Percentiles rank a stretch among this genome's conserved stretches.
Conservation (phyloP, 2,797 vertebrate genomes). For the Antennarius maculatus region DNA sequence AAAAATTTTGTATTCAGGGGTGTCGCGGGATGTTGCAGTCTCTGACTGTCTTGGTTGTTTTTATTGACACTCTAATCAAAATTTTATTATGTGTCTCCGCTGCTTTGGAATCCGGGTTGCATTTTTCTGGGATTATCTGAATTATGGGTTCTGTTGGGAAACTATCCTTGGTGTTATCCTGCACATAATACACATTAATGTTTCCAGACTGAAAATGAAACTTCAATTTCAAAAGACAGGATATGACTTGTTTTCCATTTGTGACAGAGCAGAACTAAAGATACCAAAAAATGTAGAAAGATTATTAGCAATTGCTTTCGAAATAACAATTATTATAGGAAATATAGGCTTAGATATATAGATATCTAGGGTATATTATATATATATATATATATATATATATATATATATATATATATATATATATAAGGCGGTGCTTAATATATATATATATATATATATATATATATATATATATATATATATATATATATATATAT, state of each 20-base stretch:
- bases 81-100: background rate
- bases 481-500: too few species aligned
- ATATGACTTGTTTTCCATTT: background rate
- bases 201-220: background rate
- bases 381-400: too few species aligned
- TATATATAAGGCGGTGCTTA: too few species aligned
- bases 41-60: too few species aligned
- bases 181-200: background rate
- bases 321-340: background rate
- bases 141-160: conserved; percentile 11
- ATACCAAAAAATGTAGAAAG: background rate
- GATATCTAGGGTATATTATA: too few species aligned
- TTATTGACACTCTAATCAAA: too few species aligned
- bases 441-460: too few species aligned
- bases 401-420: too few species aligned
- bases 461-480: too few species aligned
- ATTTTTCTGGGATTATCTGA: background rate
- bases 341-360: too few species aligned
- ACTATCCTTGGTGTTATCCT: background rate
- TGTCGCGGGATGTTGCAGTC: too few species aligned
- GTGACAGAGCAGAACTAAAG: background rate
- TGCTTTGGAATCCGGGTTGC: background rate
- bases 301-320: background rate
- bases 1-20: too few species aligned
- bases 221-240: background rate